A percentile compares a stretch with the other conserved stretches of the same genome.
Conservation (phyloP, 1,140 invertebrate genomes). For the Drosophila saltans region DNA sequence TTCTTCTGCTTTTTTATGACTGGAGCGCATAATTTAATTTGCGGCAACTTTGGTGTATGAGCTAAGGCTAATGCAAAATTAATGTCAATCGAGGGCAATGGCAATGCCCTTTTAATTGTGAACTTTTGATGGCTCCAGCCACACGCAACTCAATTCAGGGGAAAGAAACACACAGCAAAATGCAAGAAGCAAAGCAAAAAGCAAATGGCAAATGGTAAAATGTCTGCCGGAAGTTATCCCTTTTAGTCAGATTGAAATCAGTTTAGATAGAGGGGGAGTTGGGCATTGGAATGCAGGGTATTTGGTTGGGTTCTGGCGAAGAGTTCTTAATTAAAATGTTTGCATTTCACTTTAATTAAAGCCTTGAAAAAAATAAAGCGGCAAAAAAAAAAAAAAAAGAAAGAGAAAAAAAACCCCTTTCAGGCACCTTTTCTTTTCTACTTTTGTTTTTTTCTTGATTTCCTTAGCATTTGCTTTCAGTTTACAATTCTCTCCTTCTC, state of each 20-base stretch:
- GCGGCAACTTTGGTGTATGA: conserved; percentile 54
- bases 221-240: conserved; percentile 75
- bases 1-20: conserved; percentile 40
- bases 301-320: not conserved
- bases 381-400: conserved; percentile 22
- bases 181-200: conserved; percentile 14
- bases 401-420: conserved; percentile 43
- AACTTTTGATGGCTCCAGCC: conserved; percentile 39
- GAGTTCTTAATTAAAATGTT: conserved; percentile 69
- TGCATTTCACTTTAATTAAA: conserved; percentile 40
- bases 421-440: conserved; percentile 25
- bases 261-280: conserved; percentile 44
- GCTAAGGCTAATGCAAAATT: conserved; percentile 73
- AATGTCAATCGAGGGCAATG: conserved; percentile 72
- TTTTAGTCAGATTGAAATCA: conserved; percentile 81
- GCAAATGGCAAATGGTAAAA: conserved; percentile 40
- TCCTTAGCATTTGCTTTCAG: conserved; percentile 54
- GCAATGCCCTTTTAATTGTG: conserved; percentile 75
- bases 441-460: conserved; percentile 15
- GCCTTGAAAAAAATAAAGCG: not conserved
- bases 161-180: conserved; percentile 2
- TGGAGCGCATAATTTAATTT: conserved; percentile 73
- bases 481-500: conserved; percentile 38
- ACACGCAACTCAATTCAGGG: conserved; percentile 28
- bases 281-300: not conserved